Evolutionary conservation across 2,888 invertebrate genomes (phyloP), one percentile per base, ranked within the genome.

Genomic region (Agriopis aurantiaria): DNA sequence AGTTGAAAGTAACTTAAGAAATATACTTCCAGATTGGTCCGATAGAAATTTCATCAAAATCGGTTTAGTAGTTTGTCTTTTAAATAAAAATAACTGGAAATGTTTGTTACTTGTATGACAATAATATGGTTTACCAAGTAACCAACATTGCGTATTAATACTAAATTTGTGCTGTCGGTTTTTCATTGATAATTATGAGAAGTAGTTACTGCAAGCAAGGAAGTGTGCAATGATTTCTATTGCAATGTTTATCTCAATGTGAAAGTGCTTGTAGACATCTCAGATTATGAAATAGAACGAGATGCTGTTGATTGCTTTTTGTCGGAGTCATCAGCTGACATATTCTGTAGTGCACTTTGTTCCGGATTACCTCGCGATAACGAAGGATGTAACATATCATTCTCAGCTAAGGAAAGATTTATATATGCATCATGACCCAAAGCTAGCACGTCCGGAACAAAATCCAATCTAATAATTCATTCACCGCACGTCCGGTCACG

Each of bases 391-490:
- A n/a, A 11, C 0, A 52, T 11, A 9, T 23, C 9, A 23, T 10
- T 10, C 51, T 10, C 2, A 10, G 23, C 9, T 1, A 33, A 14
- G 8, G 45, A 43, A 14, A 6, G 0, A 43, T 43, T 10, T 8
- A 17, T 8, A 41, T 14, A 56, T 41, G 8, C 33, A 23, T 46
- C 33, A 46, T 8, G 8, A 46, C 4, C 12, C 33, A 33, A 48
- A 46, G 17, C 58, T 23, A 12, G 9, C 8, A 23, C 8, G 12
- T 23, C 23, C 33, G 12, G 46, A 48, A 58, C 1, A 12, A 58
- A 58, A 48, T 48, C 46, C 46, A 12, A 58, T 46, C 58, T 17
- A 48, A 58, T 58, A 58, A 58, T 58, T 33, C 58, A 48, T 58
- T 58, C 58, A 46, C n/a, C 12, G 12, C 46, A 33, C 58, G 58